Base-by-base conservation (phyloP, 2,888 invertebrate species). In the Hydroisotoma schaefferi region DNA sequence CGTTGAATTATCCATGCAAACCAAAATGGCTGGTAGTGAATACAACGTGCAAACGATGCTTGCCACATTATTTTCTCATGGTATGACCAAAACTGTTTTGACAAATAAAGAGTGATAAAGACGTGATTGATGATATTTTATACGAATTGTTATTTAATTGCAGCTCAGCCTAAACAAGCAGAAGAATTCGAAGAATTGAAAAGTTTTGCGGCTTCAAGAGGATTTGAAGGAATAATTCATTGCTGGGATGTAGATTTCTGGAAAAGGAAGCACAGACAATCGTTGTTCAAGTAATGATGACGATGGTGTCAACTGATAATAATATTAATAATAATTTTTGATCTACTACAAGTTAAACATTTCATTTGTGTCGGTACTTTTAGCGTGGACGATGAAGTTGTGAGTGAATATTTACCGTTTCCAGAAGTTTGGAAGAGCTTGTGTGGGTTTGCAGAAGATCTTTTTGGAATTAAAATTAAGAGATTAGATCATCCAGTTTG, bases 201-300 rank as follows among this genome's bases (percentile, higher is more conserved):
- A 73, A 78, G 83, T 44, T 95, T 88, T 78, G 90, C 90, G 4
- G 75, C 77, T 0, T 83, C 85, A 54, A 81, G 85, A 73, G 91
- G 91, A 0, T 88, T 88, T 73, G 79, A 83, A 44, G 81, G 82
- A 6, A 71, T 76, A 8, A 76, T 94, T 23, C 84, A 88, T 71
- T 79, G 84, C 49, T 94, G 89, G 85, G 97, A 97, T 77, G 80
- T 95, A 47, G 83, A 87, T 1, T 97, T 87, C 75, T 97, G 92
- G 90, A 83, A 85, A 72, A 82, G 89, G 69, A 87, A 88, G 51
- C 67, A 70, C 26, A 28, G 64, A 68, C 80, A 81, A 74, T 78
- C 82, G 0, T 75, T 87, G 10, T 87, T 82, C 73, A 81, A 84
- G 81, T 81, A 75, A 72, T 23, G 8, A 8, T 29, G 8, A 3